These are phyloP conservation scores for Daphoenositta chrysoptera DNA, from an alignment of 2,113 vertebrate genomes.

Conservation along the genomic window DNA sequence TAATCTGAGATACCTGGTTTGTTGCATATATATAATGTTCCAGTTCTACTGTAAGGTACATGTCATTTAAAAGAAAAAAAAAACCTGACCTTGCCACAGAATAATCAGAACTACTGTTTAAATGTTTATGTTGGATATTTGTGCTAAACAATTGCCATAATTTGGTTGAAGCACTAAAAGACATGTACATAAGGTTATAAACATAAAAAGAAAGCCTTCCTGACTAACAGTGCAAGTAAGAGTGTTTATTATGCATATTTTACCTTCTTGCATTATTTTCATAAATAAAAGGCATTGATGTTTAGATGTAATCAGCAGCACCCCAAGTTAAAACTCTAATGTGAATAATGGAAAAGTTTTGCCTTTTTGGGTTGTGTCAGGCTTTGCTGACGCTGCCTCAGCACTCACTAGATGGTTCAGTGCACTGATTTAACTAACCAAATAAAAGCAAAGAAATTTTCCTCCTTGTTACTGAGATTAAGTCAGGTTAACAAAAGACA, in stretches of 20 bases:
- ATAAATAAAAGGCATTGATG: slow-evolving; percentile 21
- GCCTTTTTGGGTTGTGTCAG: background rate
- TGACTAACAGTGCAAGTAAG: background rate
- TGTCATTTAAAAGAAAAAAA: background rate
- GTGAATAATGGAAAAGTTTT: background rate
- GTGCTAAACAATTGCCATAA: background rate
- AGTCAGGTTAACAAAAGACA: background rate
- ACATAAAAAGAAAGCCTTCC: background rate
- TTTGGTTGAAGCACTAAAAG: background rate
- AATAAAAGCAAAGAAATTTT: background rate
- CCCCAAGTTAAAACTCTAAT: background rate
- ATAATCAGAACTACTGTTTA: background rate
- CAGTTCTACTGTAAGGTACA: background rate
- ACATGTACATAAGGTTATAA: background rate
- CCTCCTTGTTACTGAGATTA: background rate
- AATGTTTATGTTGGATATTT: background rate
- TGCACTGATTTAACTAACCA: background rate
- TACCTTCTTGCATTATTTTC: background rate
- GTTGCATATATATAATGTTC: slow-evolving; percentile 31
- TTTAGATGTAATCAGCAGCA: background rate
- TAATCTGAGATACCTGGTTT: slow-evolving; percentile 1
- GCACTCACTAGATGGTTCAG: background rate
- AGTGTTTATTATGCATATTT: background rate
- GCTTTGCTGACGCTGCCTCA: background rate
- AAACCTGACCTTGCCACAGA: background rate